Base-by-base conservation (phyloP, 2,797 vertebrate genomes). In the Xyrichtys novacula region DNA sequence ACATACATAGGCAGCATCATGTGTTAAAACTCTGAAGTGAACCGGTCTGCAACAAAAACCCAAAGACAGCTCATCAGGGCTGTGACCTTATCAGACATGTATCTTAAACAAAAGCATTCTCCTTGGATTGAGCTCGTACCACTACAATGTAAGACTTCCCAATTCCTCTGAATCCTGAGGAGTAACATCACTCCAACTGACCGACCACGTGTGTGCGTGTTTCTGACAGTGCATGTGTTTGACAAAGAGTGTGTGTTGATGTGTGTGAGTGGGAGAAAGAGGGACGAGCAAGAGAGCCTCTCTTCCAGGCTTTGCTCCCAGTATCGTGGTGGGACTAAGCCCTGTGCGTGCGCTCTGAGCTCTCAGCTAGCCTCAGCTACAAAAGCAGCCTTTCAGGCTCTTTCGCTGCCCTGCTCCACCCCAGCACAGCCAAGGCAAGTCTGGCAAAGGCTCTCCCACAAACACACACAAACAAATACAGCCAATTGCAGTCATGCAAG, bases 301-400 rank as follows among this genome's bases (percentile, higher is more conserved):
- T 83, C 49, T 71, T 88, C 78, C 81, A 84, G 75, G 56, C 57
- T 76, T 40, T 47, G 62, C 85, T 88, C 68, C 64, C 80, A 78
- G 78, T 84, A 74, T 85, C 60, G 74, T 82, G 81, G 88, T 73
- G 83, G 75, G 86, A 74, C 88, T 89, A 91, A 93, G 83, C 84
- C 84, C 83, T 81, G 70, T 90, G 87, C 85, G 81, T 90, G 88
- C 75, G 46, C 84, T 83, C 70, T 78, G 70, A 73, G 82, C 86
- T 74, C 76, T 60, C 31, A 78, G 69, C 86, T 84, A 80, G 63
- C 73, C 57, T 20, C 14, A 72, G 81, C 84, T 82, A 91, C 86
- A 91, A 91, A 89, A 92, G 86, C 80, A 74, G 74, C 78, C 88
- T 90, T 92, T 93, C 87, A 92, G 80, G 66, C 53, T 56, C 64